phyloP scores from a whole-genome alignment of 2,888 invertebrate species.

The Nudaria mundana region DNA sequence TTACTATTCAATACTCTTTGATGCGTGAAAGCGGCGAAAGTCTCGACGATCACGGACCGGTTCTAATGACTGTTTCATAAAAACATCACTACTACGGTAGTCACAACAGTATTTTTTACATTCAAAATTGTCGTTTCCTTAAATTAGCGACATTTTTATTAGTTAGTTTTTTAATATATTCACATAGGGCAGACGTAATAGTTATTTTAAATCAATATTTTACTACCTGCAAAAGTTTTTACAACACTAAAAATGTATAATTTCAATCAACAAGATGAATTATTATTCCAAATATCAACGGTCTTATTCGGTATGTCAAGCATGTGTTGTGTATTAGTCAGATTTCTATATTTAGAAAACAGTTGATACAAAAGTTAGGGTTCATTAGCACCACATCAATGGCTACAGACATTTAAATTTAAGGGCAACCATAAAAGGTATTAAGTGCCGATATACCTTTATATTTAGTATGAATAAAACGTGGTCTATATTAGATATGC shows the following conservation, averaged over 20 bases:
- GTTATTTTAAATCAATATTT: too few relatives aligned
- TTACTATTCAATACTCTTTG: conserved; percentile 43
- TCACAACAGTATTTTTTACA: conserved; percentile 3
- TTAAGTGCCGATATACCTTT: conserved; percentile 7
- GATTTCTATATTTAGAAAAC: conserved; percentile 60
- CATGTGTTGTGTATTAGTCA: conserved; percentile 66
- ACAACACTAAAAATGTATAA: too few relatives aligned
- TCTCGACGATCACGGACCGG: conserved; percentile 55
- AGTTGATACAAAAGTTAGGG: conserved; percentile 55
- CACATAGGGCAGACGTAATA: too few relatives aligned
- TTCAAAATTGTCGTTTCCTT: background rate
- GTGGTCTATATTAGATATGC: background rate
- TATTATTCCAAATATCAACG: conserved; percentile 41
- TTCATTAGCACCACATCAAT: conserved; percentile 56
- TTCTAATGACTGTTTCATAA: conserved; percentile 34
- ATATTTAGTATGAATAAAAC: background rate
- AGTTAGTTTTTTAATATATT: too few relatives aligned
- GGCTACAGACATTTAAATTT: conserved; percentile 36
- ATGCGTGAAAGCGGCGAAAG: conserved; percentile 74
- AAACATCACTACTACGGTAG: conserved; percentile 32
- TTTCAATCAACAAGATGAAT: conserved; percentile 12
- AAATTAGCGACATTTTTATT: background rate
- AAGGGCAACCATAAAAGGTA: conserved; percentile 23
- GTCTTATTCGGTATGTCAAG: conserved; percentile 50
- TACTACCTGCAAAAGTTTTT: too few relatives aligned